phyloP scores from a whole-genome alignment of 2,797 vertebrate species.

The Megalops cyprinoides region DNA sequence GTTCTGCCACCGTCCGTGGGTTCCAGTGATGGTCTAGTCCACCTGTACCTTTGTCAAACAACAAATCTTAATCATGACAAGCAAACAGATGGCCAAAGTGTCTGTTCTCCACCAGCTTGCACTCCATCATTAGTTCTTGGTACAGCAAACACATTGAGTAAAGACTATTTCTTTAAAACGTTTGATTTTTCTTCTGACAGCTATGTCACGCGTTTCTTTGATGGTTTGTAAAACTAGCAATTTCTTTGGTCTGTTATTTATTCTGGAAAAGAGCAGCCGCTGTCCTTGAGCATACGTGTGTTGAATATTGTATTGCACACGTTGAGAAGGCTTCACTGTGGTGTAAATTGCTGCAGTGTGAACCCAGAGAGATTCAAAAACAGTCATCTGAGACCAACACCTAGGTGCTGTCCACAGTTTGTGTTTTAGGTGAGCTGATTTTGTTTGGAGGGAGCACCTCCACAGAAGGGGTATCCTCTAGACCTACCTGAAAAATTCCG shows the following conservation, averaged over 20 bases:
- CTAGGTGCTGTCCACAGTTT: too few relatives aligned
- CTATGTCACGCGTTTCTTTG: background rate
- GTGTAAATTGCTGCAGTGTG: background rate
- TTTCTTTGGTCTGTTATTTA: background rate
- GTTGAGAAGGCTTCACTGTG: background rate
- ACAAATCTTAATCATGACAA: slow-evolving; percentile 18
- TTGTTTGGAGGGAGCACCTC: background rate
- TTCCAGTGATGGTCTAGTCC: background rate
- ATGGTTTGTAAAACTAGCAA: too few relatives aligned
- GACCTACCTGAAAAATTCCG: slow-evolving; percentile 98
- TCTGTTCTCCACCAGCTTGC: background rate
- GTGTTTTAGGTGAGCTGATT: too few relatives aligned
- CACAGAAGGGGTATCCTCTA: background rate
- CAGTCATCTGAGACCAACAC: too few relatives aligned
- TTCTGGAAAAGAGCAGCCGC: too few relatives aligned
- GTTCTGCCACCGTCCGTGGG: slow-evolving; percentile 20
- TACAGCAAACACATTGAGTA: background rate
- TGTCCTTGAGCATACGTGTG: too few relatives aligned
- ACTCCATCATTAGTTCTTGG: background rate
- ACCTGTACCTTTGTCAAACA: slow-evolving; percentile 16
- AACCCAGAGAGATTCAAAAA: background rate
- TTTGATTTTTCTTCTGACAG: background rate
- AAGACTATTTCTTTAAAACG: background rate
- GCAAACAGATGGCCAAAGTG: slow-evolving; percentile 6
- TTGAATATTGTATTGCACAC: background rate